These are phyloP conservation scores for Drosophila guanche DNA, from an alignment of 1,140 invertebrate genomes.

Conservation along the genomic window DNA sequence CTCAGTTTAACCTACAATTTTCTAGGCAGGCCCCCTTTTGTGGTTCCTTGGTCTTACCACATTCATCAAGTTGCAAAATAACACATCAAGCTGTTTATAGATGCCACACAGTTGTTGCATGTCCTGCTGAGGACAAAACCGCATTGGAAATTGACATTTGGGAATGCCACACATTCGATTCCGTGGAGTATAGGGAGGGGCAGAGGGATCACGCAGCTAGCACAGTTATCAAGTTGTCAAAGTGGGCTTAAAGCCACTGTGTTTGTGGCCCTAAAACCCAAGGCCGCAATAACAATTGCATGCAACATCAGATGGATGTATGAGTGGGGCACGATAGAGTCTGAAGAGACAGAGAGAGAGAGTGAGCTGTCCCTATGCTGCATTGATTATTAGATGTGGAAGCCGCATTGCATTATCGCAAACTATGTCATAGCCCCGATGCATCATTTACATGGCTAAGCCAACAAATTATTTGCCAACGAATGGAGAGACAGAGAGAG, in stretches of 20 bases:
- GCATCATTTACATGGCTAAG: slow-evolving; percentile 73
- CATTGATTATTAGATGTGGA: slow-evolving; percentile 40
- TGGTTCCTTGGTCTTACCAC: slow-evolving; percentile 13
- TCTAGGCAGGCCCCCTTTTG: neutral
- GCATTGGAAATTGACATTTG: slow-evolving; percentile 40
- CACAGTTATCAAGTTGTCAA: slow-evolving; percentile 63
- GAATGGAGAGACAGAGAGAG: slow-evolving; percentile 7
- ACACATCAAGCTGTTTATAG: slow-evolving; percentile 39
- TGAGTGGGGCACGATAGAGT: neutral
- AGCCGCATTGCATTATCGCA: slow-evolving; percentile 63
- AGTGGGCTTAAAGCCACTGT: slow-evolving; percentile 48
- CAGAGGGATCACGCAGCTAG: slow-evolving; percentile 2
- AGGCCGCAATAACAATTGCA: slow-evolving; percentile 53
- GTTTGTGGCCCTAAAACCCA: slow-evolving; percentile 17
- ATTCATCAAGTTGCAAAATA: slow-evolving; percentile 37
- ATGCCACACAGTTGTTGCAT: slow-evolving; percentile 33
- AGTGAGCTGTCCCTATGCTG: slow-evolving; percentile 11
- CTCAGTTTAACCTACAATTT: slow-evolving; percentile 8
- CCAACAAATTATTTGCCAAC: slow-evolving; percentile 66
- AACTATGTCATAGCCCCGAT: slow-evolving; percentile 75
- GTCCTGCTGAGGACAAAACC: slow-evolving; percentile 23
- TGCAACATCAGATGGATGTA: slow-evolving; percentile 18
- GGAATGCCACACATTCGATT: slow-evolving; percentile 1
- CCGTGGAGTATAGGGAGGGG: slow-evolving; percentile 2
- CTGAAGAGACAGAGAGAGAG: slow-evolving; percentile 1